These are phyloP conservation scores for Pomatorhinus ruficollis DNA, from an alignment of 2,113 vertebrate species.

Conservation along the genomic window DNA sequence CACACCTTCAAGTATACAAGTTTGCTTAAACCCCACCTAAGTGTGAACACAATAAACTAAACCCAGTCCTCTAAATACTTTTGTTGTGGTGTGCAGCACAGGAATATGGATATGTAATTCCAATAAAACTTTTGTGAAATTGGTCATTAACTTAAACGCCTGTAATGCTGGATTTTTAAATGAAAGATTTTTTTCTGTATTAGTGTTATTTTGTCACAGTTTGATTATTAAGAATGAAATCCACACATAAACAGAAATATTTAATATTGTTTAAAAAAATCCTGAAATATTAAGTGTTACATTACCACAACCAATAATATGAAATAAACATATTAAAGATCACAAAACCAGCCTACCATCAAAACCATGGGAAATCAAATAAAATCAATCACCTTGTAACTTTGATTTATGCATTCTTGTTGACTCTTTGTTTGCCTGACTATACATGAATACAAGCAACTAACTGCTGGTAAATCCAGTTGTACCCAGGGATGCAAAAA, in stretches of 20 bases:
- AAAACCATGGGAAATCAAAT: background rate
- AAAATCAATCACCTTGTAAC: conserved; percentile 42
- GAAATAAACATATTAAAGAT: conserved; percentile 50
- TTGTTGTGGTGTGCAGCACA: background rate
- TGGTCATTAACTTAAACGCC: conserved; percentile 11
- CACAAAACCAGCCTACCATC: background rate
- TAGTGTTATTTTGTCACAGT: conserved; percentile 24
- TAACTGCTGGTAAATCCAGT: background rate
- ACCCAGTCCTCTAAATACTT: background rate
- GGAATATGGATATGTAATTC: conserved; percentile 18
- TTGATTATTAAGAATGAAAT: conserved; percentile 50
- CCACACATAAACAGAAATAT: conserved; percentile 34
- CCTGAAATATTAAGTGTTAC: background rate
- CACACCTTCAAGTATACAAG: background rate
- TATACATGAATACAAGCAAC: background rate
- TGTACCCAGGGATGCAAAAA: background rate
- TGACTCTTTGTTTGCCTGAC: conserved; percentile 21
- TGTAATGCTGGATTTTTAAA: background rate
- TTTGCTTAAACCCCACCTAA: background rate
- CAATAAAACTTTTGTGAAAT: background rate
- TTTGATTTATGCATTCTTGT: conserved; percentile 29
- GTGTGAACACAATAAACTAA: background rate
- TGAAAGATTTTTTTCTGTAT: conserved; percentile 36
- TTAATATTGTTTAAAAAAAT: conserved; percentile 18
- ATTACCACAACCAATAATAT: conserved; percentile 41